Conservation (phyloP, 2,113 vertebrate species). For the Rhabdomys dilectus region DNA sequence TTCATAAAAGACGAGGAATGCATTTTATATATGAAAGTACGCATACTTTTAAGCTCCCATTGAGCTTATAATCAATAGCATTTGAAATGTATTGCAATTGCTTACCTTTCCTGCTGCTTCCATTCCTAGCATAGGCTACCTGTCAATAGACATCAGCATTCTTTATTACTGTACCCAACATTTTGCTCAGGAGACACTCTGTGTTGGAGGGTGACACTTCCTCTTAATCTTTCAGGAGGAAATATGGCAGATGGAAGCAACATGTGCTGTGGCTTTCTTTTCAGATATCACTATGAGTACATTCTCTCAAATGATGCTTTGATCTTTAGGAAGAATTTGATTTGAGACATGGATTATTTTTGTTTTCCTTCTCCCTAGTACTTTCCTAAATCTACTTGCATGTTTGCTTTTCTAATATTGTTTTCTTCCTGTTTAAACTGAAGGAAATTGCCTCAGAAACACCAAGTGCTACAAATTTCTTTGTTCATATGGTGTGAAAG, state of each 20-base stretch:
- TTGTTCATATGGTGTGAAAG: neutral
- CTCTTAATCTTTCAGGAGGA: neutral
- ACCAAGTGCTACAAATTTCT: neutral
- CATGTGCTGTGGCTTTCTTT: neutral
- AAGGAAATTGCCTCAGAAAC: neutral
- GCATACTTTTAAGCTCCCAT: neutral
- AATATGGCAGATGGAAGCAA: slow-evolving; percentile 34
- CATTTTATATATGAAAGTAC: neutral
- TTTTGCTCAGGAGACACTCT: neutral
- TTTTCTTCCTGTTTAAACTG: neutral
- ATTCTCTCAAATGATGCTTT: slow-evolving; percentile 52
- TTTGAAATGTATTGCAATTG: neutral
- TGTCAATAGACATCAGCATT: neutral
- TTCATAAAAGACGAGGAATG: neutral
- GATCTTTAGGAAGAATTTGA: slow-evolving; percentile 1
- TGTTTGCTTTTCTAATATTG: neutral
- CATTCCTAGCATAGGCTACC: neutral
- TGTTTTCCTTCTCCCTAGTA: neutral
- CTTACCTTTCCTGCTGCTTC: neutral
- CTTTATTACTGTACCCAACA: neutral
- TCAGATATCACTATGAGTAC: slow-evolving; percentile 24
- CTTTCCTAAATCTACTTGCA: neutral
- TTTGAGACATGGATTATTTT: slow-evolving; percentile 37
- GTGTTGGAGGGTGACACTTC: neutral
- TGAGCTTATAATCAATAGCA: neutral